These are phyloP conservation scores for western clawed frog (Xenopus tropicalis) DNA, from an alignment of 2,113 vertebrate genomes.

Conservation along the genomic window DNA sequence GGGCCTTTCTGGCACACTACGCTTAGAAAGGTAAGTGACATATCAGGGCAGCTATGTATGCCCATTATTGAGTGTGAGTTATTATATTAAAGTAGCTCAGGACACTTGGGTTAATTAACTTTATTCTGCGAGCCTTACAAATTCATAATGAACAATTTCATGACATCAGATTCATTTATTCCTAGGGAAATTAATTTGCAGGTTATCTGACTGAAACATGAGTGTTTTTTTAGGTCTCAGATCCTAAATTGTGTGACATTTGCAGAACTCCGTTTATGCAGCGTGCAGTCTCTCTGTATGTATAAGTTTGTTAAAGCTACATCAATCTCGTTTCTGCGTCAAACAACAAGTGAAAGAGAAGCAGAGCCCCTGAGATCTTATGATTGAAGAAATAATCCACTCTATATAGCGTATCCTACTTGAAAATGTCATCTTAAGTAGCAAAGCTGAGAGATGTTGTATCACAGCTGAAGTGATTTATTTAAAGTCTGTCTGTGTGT, in stretches of 20 bases:
- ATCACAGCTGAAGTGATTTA: constrained; percentile 1
- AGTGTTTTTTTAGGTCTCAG: constrained; percentile 48
- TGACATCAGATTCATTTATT: constrained; percentile 72
- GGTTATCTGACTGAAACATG: constrained; percentile 53
- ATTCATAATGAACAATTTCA: constrained; percentile 52
- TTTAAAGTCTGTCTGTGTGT: not conserved
- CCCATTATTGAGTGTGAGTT: constrained; percentile 46
- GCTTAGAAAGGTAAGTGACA: constrained; percentile 45
- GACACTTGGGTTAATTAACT: constrained; percentile 60
- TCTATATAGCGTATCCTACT: not conserved
- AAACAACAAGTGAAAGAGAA: not conserved
- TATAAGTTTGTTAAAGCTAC: constrained; percentile 7
- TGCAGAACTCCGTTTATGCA: constrained; percentile 13
- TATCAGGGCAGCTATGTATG: constrained; percentile 43
- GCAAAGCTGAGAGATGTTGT: not conserved
- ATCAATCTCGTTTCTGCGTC: not conserved
- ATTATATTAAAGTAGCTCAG: constrained; percentile 49
- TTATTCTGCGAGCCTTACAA: constrained; percentile 60
- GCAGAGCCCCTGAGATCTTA: not conserved
- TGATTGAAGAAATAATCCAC: constrained; percentile 16
- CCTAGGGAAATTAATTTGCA: constrained; percentile 52
- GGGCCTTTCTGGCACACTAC: constrained; percentile 49
- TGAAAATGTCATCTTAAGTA: constrained; percentile 13
- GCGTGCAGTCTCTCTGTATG: constrained; percentile 2
- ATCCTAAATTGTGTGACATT: constrained; percentile 46